phyloP scores from a whole-genome alignment of 2,888 invertebrate species.

The Craniophora ligustri region DNA sequence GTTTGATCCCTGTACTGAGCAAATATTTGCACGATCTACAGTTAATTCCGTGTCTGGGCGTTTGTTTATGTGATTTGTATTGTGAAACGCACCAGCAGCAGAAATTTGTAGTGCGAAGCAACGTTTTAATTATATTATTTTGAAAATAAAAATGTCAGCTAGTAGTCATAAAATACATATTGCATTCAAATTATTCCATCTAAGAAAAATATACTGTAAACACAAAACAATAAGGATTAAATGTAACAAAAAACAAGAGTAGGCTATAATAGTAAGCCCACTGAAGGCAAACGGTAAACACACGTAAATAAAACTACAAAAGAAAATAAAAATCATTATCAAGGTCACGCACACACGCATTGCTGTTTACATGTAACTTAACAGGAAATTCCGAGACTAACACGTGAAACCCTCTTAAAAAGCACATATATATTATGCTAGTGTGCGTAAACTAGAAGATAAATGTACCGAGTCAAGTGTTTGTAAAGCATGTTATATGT shows the following conservation, averaged over 20 bases:
- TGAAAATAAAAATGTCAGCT: too few relatives aligned
- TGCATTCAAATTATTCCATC: too few relatives aligned
- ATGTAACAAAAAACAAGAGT: neutral
- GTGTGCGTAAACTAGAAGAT: neutral
- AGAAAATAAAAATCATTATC: neutral
- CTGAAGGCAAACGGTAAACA: neutral
- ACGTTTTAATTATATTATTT: too few relatives aligned
- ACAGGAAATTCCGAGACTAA: neutral
- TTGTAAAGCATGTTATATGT: neutral
- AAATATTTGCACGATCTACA: too few relatives aligned
- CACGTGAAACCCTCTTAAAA: neutral
- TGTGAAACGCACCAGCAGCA: too few relatives aligned
- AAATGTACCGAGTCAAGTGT: neutral
- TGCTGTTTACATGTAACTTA: neutral
- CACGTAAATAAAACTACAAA: neutral
- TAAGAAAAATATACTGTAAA: too few relatives aligned
- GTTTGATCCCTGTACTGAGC: too few relatives aligned
- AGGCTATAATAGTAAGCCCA: neutral
- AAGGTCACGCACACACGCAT: neutral
- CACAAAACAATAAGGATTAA: too few relatives aligned
- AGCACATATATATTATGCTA: neutral
- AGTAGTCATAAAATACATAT: too few relatives aligned
- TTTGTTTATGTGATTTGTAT: too few relatives aligned
- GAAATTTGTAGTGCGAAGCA: too few relatives aligned
- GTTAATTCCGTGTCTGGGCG: too few relatives aligned